Evolutionary conservation across 2,797 vertebrate species (phyloP), one percentile per base, ranked within the genome.

Genomic region (Microtus californicus): DNA sequence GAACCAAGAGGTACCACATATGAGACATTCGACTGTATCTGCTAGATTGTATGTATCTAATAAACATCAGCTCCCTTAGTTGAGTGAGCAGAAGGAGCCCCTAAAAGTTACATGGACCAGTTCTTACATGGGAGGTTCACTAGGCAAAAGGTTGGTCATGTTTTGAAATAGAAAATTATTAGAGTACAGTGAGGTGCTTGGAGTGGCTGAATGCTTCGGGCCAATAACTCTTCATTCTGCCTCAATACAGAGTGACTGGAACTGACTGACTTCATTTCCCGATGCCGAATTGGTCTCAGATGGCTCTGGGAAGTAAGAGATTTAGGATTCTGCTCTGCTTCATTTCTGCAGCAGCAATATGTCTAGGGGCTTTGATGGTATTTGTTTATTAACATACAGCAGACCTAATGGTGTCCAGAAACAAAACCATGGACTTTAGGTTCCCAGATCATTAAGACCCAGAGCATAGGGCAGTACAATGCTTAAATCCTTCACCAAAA

Each of bases 191-290:
- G 74, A 91, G 74, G 54, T 79, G 40, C 27, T 93, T 86, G 54
- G 91, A 93, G 81, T 91, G 51, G 92, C 21, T 91, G 76, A 85
- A 17, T 89, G 34, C 48, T 76, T 76, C 93, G 37, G 61, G 51
- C 83, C 73, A 74, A 23, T 48, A 80, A 69, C 79, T 97, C 65
- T 92, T 92, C 87, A 87, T 90, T 82, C 71, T 95, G 27, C 90
- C 65, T 97, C 95, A 97, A n/a, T 91, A 93, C 90, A 92, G 43
- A 97, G 96, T 97, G 91, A 82, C 93, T 96, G 91, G 90, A 95
- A 82, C 92, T 96, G 81, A 98, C 97, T 97, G 93, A 97, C 87
- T 87, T 95, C 95, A 96, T 97, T 98, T 98, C 92, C 96, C 96
- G 93, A 95, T 29, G 59, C 87, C 89, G 74, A 97, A 89, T 95